Evolutionary conservation across 2,888 invertebrate species (phyloP), one percentile per base, ranked within the genome.

Genomic region (Xiphydria camelus): DNA sequence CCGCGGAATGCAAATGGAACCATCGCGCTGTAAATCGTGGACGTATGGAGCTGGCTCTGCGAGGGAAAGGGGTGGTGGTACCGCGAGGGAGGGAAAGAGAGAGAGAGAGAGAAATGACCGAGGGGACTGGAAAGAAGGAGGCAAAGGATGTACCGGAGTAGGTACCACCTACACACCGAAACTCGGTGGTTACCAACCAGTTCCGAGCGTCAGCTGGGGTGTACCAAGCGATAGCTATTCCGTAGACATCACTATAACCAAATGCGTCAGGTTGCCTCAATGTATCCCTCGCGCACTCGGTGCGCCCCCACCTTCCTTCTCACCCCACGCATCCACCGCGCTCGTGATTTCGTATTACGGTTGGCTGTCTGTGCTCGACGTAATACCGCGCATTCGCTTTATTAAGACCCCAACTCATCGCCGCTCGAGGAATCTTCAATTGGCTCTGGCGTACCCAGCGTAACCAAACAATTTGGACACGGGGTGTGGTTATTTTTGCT

Each of bases 211-310:
- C 64, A 64, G 64, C 65, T 64, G 64, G 55, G 35, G 52, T 57
- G 50, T 51, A 51, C 18, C 49, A 51, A 14, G 44, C 55, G 59
- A 62, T 67, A 64, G 63, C 56, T 60, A 57, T 55, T 49, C 58
- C 56, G 54, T 60, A 62, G 60, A 64, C 60, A 53, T 64, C 61
- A 57, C 61, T 62, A 59, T 65, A 66, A 67, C 64, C 64, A 62
- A 62, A 59, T 59, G 65, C 66, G 66, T 64, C 70, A 66, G 65
- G 64, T 68, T 68, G 70, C 59, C 64, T 65, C 68, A 65, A 70
- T 66, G 64, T 59, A 61, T 61, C 53, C 54, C 47, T 50, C 19
- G 3, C n/a, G n/a, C n/a, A n/a, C n/a, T n/a, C n/a, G n/a, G n/a
- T n/a, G n/a, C n/a, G n/a, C n/a, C n/a, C n/a, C n/a, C n/a, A n/a